Base-by-base conservation (phyloP, 2,797 vertebrate species). In the Decapterus maruadsi region DNA sequence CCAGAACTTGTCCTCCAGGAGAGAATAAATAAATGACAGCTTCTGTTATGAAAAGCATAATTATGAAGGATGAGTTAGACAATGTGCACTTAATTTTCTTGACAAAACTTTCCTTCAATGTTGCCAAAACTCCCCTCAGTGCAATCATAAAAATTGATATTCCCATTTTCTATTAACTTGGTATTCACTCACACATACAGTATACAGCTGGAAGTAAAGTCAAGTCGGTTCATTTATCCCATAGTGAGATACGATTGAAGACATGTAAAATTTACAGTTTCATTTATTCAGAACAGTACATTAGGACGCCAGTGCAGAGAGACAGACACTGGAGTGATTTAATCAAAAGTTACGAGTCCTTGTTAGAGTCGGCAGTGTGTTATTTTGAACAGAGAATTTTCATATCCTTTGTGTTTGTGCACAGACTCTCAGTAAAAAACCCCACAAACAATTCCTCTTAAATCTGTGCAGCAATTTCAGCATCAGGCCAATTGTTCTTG, bases 371-470 rank as follows among this genome's bases (percentile, higher is more conserved):
- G 13, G 19, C 31, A 50, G 36, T 20, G 11, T 58, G 8, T 34
- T 43, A 10, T 69, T 71, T 73, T 77, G 10, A 78, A 22, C 50
- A 7, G 45, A 61, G 42, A 13, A 50, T 56, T 80, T 70, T 55
- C 29, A 69, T 58, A 56, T 68, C 8, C 19, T 75, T 75, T 40
- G 2, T 71, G 10, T 51, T 69, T n/a, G 1, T 20, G 17, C 22
- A 56, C 20, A 20, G 58, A 63, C 48, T 54, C 14, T 34, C 53
- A 51, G n/a, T 48, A 64, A 53, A 53, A 71, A 84, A 29, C 12
- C 17, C 5, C 13, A 56, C 31, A 68, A 20, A 71, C 13, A 70
- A 59, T 66, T 59, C 65, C n/a, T 72, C 74, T 70, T 75, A 67
- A 75, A 81, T 76, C 43, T 3, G 4, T 10, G 9, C 19, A 54